Evolutionary conservation across 1,140 invertebrate genomes (phyloP), one percentile per base, ranked within the genome.

Genomic region (Drosophila simulans): DNA sequence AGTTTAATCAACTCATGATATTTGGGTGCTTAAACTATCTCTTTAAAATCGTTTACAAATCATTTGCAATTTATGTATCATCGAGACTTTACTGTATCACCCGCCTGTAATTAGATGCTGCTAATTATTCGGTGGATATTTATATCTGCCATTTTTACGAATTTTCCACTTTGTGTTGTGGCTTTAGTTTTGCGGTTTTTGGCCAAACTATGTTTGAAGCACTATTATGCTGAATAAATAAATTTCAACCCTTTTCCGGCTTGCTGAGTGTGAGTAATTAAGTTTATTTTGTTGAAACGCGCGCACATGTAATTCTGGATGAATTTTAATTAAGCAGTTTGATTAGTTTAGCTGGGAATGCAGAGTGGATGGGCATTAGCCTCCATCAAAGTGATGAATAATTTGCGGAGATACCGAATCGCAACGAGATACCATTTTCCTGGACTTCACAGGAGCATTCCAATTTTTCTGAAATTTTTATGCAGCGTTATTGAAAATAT

Each of bases 251-350:
- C 51, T 74, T 71, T 74, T 51, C 43, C 45, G n/a, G 71, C 42
- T 49, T 34, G 72, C 15, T 25, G 59, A 39, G 71, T 65, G 40
- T 65, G 52, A 75, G 72, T 75, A 75, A 75, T 75, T 75, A 66
- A 75, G 52, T 75, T 66, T 70, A 71, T 70, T 71, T 70, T 55
- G 65, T 40, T 76, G 73, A 57, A 53, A 77, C 42, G 51, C 43
- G 58, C 52, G 45, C 60, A 52, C 62, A 68, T 70, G 68, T 71
- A 71, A 70, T 71, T 71, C 43, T 20, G 53, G 40, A 31, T 68
- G 58, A 58, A 59, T 77, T 53, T 57, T 74, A 76, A 76, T 76
- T 76, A 66, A 58, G 52, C 35, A 48, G 52, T 65, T 75, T 77
- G 53, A 76, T 76, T 76, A 77, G 72, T 53, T 76, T 77, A 40